A percentile compares a stretch with the other conserved stretches of the same genome.
Conservation (phyloP, 2,797 vertebrate genomes). For the Chromobotia macracanthus region DNA sequence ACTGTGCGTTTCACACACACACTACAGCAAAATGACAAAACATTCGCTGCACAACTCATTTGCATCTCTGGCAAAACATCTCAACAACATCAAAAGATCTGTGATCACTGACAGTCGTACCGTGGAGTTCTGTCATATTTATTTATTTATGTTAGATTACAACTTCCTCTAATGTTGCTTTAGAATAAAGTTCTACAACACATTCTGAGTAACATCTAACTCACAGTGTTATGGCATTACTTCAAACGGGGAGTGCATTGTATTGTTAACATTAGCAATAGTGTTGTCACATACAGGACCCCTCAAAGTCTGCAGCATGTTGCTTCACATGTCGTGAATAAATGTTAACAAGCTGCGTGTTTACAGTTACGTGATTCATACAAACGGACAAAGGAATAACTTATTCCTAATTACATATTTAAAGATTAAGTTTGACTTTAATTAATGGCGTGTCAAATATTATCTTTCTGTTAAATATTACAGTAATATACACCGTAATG, state of each 20-base stretch:
- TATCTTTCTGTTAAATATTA: slow-evolving; percentile 76
- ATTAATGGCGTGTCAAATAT: slow-evolving; percentile 75
- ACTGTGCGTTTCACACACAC: slow-evolving; percentile 60
- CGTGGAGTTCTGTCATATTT: slow-evolving; percentile 10
- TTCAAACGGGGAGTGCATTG: not conserved
- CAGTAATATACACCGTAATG: too few species aligned
- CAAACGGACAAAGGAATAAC: slow-evolving; percentile 71
- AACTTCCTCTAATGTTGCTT: not conserved
- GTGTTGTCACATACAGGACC: not conserved
- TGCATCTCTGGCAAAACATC: slow-evolving; percentile 30
- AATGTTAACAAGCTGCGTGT: slow-evolving; percentile 70
- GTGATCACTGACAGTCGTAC: slow-evolving; percentile 18
- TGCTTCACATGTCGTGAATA: slow-evolving; percentile 62
- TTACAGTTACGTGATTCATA: slow-evolving; percentile 62
- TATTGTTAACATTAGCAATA: not conserved
- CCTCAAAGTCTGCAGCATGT: slow-evolving; percentile 56
- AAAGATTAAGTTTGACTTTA: slow-evolving; percentile 74
- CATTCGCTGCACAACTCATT: not conserved
- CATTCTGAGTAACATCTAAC: not conserved
- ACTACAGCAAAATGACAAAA: slow-evolving; percentile 7
- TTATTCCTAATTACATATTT: slow-evolving; percentile 79
- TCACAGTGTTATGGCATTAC: not conserved
- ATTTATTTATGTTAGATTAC: slow-evolving; percentile 14
- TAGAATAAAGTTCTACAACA: slow-evolving; percentile 26
- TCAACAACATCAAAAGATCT: too few species aligned